Percentiles rank a stretch among this genome's conserved stretches.
phyloP scores from a whole-genome alignment of 1,140 invertebrate species.

The Drosophila lini region DNA sequence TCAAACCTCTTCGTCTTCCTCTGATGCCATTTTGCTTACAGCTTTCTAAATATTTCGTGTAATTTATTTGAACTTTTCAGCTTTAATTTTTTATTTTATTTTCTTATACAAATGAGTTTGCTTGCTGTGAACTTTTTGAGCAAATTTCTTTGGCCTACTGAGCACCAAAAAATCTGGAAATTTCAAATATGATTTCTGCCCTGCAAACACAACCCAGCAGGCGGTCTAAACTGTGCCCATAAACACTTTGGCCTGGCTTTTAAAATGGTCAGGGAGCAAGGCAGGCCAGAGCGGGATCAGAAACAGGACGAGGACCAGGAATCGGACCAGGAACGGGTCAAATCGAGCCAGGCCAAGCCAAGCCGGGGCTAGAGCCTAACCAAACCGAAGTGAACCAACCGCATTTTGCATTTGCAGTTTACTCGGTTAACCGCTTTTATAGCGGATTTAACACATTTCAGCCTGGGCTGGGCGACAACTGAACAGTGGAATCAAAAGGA shows the following conservation, averaged over 20 bases:
- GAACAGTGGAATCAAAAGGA: constrained; percentile 16
- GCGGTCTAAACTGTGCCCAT: constrained; percentile 38
- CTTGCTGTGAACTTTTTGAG: neutral
- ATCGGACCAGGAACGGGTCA: constrained; percentile 2
- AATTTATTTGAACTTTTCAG: neutral
- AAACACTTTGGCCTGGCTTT: constrained; percentile 43
- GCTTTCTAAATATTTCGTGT: neutral
- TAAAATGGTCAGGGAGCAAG: constrained; percentile 10
- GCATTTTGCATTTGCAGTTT: constrained; percentile 78
- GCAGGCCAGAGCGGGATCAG: neutral
- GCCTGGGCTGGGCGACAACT: constrained; percentile 21
- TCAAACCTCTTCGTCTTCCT: constrained; percentile 21
- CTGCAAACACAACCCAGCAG: constrained; percentile 20
- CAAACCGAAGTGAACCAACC: constrained; percentile 51
- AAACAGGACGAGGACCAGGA: neutral
- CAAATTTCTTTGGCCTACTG: constrained; percentile 10
- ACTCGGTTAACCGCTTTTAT: constrained; percentile 77
- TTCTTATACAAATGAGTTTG: neutral
- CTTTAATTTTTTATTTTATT: neutral
- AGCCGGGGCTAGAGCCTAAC: constrained; percentile 5
- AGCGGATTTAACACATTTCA: constrained; percentile 77
- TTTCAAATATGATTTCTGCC: constrained; percentile 19
- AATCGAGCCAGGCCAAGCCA: constrained; percentile 28
- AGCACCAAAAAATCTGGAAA: neutral
- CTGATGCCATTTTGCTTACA: neutral